Conservation (phyloP, 2,113 vertebrate species). For the Prunella himalayana region DNA sequence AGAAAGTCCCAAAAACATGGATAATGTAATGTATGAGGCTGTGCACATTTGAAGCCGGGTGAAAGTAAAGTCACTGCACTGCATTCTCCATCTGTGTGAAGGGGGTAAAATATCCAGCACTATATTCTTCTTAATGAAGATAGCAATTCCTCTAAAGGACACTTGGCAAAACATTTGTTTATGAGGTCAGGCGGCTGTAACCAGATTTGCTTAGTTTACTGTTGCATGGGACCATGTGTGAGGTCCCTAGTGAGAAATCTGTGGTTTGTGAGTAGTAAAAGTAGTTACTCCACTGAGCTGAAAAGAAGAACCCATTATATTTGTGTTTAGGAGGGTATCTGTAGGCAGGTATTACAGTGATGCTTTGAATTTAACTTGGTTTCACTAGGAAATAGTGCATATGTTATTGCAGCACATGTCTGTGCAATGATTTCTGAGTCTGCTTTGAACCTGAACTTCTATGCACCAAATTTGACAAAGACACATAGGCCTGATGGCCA, state of each 20-base stretch:
- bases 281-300: not conserved
- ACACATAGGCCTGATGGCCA: not conserved
- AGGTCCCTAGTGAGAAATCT: not conserved
- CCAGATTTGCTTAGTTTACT: not conserved
- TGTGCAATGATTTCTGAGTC: not conserved
- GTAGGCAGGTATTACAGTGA: not conserved
- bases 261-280: not conserved
- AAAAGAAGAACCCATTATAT: not conserved
- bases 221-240: not conserved
- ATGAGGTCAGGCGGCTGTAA: not conserved
- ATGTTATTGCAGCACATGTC: not conserved
- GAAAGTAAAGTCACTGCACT: not conserved
- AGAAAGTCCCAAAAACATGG: not conserved
- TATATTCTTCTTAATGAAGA: not conserved
- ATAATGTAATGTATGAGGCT: not conserved
- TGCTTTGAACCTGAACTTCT: not conserved
- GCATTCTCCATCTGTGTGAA: not conserved
- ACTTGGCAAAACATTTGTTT: not conserved
- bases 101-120: not conserved
- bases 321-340: not conserved
- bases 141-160: not conserved
- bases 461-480: not conserved
- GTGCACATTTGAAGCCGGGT: accelerated
- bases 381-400: not conserved
- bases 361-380: not conserved